Percentiles rank a stretch among this genome's conserved stretches.
Evolutionary conservation across 2,113 vertebrate species (phyloP).

Genomic region (Hiodon tergisus): DNA sequence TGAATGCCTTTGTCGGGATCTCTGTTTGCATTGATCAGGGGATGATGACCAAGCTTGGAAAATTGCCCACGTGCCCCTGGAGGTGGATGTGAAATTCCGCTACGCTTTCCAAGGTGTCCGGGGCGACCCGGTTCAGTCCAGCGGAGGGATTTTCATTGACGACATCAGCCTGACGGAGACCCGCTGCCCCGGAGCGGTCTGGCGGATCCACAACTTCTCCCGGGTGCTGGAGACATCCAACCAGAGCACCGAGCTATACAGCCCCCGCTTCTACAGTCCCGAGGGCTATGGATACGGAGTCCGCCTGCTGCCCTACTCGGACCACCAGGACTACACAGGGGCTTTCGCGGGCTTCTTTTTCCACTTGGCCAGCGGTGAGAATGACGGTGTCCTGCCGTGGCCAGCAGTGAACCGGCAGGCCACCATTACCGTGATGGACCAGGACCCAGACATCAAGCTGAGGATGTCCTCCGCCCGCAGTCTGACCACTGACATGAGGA

Average conservation of each 20-base stretch:
- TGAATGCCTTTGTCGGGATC: background rate
- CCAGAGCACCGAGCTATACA: conserved; percentile 36
- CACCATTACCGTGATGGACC: conserved; percentile 74
- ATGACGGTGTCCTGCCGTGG: conserved; percentile 77
- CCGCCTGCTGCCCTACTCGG: conserved; percentile 52
- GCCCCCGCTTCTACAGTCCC: conserved; percentile 76
- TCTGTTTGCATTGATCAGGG: conserved; percentile 48
- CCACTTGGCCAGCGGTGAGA: conserved; percentile 77
- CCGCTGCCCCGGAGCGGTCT: conserved; percentile 71
- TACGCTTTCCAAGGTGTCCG: conserved; percentile 79
- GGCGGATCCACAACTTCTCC: conserved; percentile 74
- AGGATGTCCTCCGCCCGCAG: conserved; percentile 80
- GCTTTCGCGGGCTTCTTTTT: conserved; percentile 65
- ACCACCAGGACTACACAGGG: conserved; percentile 43
- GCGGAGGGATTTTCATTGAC: conserved; percentile 75
- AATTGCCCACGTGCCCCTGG: conserved; percentile 74
- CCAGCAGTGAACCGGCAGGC: conserved; percentile 76
- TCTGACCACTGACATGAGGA: conserved; percentile 68
- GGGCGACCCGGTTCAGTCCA: conserved; percentile 52
- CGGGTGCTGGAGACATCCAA: conserved; percentile 49
- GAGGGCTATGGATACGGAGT: conserved; percentile 79
- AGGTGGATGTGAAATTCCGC: conserved; percentile 74
- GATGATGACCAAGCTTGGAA: conserved; percentile 72
- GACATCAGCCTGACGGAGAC: conserved; percentile 77
- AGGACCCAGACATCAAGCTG: conserved; percentile 66